Evolutionary conservation across 2,113 vertebrate species (phyloP), one percentile per base, ranked within the genome.

Genomic region (Strix aluco): DNA sequence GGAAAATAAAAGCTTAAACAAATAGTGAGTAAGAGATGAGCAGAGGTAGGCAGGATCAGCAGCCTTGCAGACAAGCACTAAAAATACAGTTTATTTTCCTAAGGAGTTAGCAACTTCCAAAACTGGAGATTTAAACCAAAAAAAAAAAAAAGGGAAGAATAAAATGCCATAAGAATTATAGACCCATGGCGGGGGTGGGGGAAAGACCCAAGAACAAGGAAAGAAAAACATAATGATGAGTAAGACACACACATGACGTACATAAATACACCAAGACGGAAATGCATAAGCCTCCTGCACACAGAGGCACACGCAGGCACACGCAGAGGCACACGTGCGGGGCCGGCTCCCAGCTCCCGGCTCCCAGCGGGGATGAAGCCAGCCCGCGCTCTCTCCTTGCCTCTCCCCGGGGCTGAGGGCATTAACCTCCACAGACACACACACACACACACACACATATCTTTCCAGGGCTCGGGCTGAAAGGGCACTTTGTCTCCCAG

Each of bases 401-500:
- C 87, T 77, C 40, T 85, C 70, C 86, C 23, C 26, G 8, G 47
- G 77, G 22, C 95, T 3, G 5, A 95, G 95, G 96, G 77, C 96
- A 98, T 94, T 89, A 96, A 92, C 91, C 92, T 97, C 70, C 19
- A 5, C 86, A 86, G 81, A 94, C 86, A 86, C 83, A 94, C 58
- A 91, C 57, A 46, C 80, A 95, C n/a, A 91, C 67, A 88, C 72
- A 88, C 83, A 90, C 67, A 87, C 73, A 87, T 79, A 94, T 89
- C 97, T 95, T 96, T 97, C 97, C 94, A 97, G 85, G 47, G 61
- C 13, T 92, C 19, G 23, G 91, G 95, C 96, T 97, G 96, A 98
- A 98, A 98, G 96, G 97, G 94, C 92, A 96, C 97, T 97, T 98
- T 98, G 98, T 98, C 94, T 98, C 95, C 86, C 34, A 18, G 93